Evolutionary conservation across 2,888 invertebrate genomes (phyloP).

Genomic region (Celastrina argiolus): DNA sequence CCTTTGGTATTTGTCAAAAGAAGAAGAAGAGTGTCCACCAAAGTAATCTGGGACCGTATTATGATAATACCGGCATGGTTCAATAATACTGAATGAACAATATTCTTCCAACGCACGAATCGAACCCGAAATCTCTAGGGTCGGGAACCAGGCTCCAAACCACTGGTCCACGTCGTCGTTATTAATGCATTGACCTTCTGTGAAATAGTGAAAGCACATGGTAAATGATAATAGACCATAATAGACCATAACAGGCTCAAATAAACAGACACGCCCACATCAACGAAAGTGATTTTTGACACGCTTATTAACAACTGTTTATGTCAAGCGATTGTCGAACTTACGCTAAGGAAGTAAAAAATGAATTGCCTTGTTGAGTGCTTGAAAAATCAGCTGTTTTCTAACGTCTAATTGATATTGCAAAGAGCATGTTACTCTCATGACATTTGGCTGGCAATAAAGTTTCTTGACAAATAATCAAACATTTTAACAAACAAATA

Average conservation of each 20-base stretch:
- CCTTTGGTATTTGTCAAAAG: too few species aligned
- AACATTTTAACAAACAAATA: too few species aligned
- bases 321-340: background rate
- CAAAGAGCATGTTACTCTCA: background rate
- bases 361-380: background rate
- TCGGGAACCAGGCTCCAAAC: too few species aligned
- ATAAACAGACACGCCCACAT: slow-evolving; percentile 21
- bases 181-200: background rate
- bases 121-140: too few species aligned
- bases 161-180: too few species aligned
- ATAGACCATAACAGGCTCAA: slow-evolving; percentile 23
- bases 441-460: background rate
- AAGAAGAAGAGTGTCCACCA: too few species aligned
- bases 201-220: slow-evolving; percentile 29
- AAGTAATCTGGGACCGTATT: too few species aligned
- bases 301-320: slow-evolving; percentile 30
- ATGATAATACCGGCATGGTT: too few species aligned
- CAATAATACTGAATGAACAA: too few species aligned
- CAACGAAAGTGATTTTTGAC: slow-evolving; percentile 47
- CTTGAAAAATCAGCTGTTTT: slow-evolving; percentile 4
- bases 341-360: background rate
- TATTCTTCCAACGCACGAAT: too few species aligned
- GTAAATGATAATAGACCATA: slow-evolving; percentile 25
- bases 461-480: background rate
- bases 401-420: background rate